These are phyloP conservation scores for Phrynocephalus guinanensis DNA, from an alignment of 2,797 vertebrate genomes.

Conservation along the genomic window DNA sequence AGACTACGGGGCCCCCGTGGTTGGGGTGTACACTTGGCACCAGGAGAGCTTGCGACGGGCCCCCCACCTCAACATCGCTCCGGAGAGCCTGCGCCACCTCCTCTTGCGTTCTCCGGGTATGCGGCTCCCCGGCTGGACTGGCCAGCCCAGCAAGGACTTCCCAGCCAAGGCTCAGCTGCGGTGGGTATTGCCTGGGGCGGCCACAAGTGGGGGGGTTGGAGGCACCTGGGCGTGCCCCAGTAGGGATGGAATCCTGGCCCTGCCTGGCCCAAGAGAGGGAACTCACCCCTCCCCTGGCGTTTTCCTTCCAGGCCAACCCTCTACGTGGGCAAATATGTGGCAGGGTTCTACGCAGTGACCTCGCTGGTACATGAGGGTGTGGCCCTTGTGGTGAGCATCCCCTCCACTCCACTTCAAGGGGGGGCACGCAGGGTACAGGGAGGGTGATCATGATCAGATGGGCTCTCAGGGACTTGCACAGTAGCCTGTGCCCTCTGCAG, in stretches of 20 bases:
- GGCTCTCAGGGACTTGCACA: not conserved
- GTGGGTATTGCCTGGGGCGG: constrained; percentile 65
- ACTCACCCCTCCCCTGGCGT: not conserved
- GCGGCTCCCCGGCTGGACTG: constrained; percentile 86
- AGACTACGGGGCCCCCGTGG: constrained; percentile 91
- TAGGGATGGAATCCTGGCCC: too few species aligned
- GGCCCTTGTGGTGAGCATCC: constrained; percentile 90
- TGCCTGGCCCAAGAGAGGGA: too few species aligned
- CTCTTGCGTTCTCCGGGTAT: constrained; percentile 87
- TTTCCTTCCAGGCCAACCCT: constrained; percentile 84
- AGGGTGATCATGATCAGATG: too few species aligned
- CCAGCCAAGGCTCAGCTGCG: constrained; percentile 87
- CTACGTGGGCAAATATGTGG: constrained; percentile 90
- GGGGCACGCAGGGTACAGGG: too few species aligned
- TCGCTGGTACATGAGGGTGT: constrained; percentile 91
- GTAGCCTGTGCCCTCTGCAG: constrained; percentile 72
- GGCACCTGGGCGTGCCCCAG: too few species aligned
- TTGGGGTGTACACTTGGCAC: constrained; percentile 90
- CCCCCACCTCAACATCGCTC: constrained; percentile 91
- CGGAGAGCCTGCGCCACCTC: constrained; percentile 94
- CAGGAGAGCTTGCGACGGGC: constrained; percentile 89
- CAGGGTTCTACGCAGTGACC: constrained; percentile 90
- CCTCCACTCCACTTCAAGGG: not conserved
- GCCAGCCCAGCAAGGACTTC: constrained; percentile 83
- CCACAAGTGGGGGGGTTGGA: too few species aligned